These are phyloP conservation scores for Margaritifera margaritifera DNA, from an alignment of 2,888 invertebrate species.

Conservation along the genomic window DNA sequence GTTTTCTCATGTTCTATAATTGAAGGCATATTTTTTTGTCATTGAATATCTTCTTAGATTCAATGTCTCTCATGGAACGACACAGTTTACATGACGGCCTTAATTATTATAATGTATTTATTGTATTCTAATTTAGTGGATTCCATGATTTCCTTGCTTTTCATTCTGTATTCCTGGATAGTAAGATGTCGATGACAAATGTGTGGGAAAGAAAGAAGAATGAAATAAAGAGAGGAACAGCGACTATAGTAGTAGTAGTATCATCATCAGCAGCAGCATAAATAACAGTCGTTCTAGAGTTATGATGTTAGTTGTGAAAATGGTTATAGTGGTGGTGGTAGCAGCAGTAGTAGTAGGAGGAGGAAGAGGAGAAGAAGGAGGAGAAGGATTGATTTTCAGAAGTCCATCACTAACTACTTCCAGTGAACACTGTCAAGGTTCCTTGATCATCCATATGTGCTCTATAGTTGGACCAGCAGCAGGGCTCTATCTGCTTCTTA, in stretches of 20 bases:
- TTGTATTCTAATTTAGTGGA: no score
- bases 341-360: conserved; percentile 22
- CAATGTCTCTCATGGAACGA: no score
- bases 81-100: no score
- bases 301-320: conserved; percentile 21
- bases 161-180: no score
- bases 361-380: conserved; percentile 21
- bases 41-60: no score
- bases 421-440: conserved; percentile 67
- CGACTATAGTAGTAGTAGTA: not conserved
- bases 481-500: conserved; percentile 71
- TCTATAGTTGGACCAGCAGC: conserved; percentile 70
- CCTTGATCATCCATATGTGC: conserved; percentile 70
- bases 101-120: no score
- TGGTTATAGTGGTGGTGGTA: conserved; percentile 23
- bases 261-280: conserved; percentile 12
- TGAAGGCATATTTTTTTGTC: no score
- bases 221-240: no score
- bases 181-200: no score
- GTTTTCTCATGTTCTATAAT: no score
- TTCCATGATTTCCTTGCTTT: no score
- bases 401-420: conserved; percentile 20
- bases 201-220: no score
- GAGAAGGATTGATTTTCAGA: conserved; percentile 16
- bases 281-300: conserved; percentile 10